Conservation (phyloP, 2,113 vertebrate species). For the Hippocampus barbouri region DNA sequence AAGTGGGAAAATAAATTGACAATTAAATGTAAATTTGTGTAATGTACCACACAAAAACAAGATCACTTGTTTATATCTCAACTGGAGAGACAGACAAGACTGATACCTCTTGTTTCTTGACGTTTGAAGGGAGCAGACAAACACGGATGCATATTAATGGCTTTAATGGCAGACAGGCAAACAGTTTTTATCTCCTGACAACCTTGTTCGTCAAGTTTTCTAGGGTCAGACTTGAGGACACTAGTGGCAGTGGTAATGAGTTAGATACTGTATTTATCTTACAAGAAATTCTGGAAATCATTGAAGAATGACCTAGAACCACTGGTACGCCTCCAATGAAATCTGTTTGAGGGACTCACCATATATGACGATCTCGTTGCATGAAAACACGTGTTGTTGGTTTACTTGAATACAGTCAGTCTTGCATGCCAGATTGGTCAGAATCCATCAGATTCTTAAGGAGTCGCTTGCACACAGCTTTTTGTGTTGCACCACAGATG, state of each 20-base stretch:
- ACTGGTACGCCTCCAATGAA: too few species aligned
- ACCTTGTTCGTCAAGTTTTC: not conserved
- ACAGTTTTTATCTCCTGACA: not conserved
- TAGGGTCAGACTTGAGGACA: not conserved
- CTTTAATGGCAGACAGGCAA: not conserved
- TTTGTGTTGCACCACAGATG: not conserved
- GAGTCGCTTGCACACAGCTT: not conserved
- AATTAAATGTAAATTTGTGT: not conserved
- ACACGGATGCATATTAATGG: not conserved
- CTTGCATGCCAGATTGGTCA: not conserved
- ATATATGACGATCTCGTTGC: too few species aligned
- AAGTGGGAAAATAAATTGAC: not conserved
- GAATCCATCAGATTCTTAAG: not conserved
- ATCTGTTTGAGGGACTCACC: too few species aligned
- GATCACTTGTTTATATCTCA: not conserved
- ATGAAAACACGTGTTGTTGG: not conserved
- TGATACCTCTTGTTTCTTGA: not conserved
- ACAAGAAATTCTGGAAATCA: too few species aligned
- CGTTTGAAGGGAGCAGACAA: not conserved
- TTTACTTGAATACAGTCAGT: not conserved
- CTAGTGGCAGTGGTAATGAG: too few species aligned
- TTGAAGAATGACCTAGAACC: not conserved
- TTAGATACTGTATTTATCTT: too few species aligned
- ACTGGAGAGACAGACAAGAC: not conserved
- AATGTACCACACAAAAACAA: not conserved